Evolutionary conservation across 2,888 invertebrate species (phyloP), one percentile per base, ranked within the genome.

Genomic region (Catocala nupta): DNA sequence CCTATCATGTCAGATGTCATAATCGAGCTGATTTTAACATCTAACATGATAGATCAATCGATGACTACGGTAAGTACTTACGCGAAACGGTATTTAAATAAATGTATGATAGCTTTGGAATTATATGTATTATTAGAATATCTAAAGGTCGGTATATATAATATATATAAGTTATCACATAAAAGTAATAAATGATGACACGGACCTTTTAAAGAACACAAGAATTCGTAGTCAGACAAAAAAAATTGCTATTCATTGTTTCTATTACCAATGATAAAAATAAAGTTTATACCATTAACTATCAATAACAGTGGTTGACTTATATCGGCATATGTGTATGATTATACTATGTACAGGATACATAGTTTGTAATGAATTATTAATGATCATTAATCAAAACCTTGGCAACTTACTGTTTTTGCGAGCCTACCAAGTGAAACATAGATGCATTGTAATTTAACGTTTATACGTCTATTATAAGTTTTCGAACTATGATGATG

Each of bases 351-450:
- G n/a, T 25, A 49, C n/a, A n/a, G n/a, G n/a, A n/a, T n/a, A n/a
- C n/a, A n/a, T n/a, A n/a, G n/a, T 7, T 39, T 8, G 6, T 39
- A 7, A 39, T 39, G 6, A 39, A 39, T 39, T 39, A 39, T 51
- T 12, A 51, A 16, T 49, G 49, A 36, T 50, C 2, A 50, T 36
- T 13, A 51, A 51, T 51, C 36, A 36, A 8, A 51, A 5, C 8
- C n/a, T 36, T 39, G 36, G 36, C 36, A 39, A n/a, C 25, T 13
- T 48, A 5, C 25, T 6, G 48, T 48, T 48, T 33, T 48, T 48
- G 16, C 16, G 7, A 5, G 8, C 25, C 3, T 48, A 6, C 8
- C 7, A 47, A 13, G 34, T 44, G 7, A 12, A 55, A 39, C 39
- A 55, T 42, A n/a, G n/a, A 39, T 42, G 39, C 39, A 48, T 48